Percentiles rank a stretch among this genome's conserved stretches.
Conservation (phyloP, 2,797 vertebrate genomes). For the Zonotrichia albicollis region DNA sequence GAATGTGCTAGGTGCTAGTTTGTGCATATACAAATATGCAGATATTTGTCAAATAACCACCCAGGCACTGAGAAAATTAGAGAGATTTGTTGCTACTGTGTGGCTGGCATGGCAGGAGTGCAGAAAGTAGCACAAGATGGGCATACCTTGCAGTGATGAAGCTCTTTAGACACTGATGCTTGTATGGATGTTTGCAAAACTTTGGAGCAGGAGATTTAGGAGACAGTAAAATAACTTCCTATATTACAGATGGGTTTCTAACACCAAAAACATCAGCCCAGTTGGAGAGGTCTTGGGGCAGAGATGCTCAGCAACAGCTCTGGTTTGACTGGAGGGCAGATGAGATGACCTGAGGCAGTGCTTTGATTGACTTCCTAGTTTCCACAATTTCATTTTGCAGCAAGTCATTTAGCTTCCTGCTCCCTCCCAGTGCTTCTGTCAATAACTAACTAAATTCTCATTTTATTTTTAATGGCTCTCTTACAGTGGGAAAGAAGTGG, state of each 20-base stretch:
- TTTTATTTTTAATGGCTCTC: constrained; percentile 32
- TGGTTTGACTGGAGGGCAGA: not conserved
- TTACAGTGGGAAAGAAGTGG: not conserved
- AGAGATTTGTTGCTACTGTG: rapidly evolving
- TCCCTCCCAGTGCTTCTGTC: not conserved
- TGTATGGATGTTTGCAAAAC: not conserved
- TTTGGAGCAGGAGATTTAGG: not conserved
- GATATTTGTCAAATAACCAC: not conserved
- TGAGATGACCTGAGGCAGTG: not conserved
- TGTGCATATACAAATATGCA: rapidly evolving
- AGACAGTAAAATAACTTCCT: not conserved
- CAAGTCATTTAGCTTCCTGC: not conserved
- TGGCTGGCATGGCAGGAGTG: not conserved
- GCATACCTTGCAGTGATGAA: not conserved
- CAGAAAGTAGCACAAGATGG: not conserved
- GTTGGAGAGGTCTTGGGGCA: not conserved
- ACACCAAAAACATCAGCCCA: not conserved
- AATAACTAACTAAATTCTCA: constrained; percentile 34
- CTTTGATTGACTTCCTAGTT: constrained; percentile 28
- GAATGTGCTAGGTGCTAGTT: not conserved
- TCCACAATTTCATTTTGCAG: constrained; percentile 24
- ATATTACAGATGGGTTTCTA: not conserved
- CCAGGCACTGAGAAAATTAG: not conserved
- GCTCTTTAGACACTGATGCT: not conserved
- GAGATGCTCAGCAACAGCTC: not conserved